These are phyloP conservation scores for Rhynchophorus ferrugineus DNA, from an alignment of 1,140 invertebrate species.

Conservation along the genomic window DNA sequence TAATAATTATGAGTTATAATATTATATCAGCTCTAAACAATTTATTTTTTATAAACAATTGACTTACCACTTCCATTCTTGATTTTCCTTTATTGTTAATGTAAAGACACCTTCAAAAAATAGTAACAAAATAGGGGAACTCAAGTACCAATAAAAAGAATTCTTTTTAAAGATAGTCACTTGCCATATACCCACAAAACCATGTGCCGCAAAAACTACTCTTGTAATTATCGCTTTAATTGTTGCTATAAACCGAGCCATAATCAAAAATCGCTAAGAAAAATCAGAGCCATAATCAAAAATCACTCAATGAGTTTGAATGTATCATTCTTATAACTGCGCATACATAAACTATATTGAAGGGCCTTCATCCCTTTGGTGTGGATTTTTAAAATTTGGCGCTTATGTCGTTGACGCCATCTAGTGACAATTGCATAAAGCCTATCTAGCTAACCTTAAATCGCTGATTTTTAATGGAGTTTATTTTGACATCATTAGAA, in stretches of 20 bases:
- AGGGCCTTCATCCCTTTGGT: background rate
- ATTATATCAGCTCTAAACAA: no score
- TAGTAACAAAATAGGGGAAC: constrained; percentile 63
- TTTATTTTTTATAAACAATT: constrained; percentile 5
- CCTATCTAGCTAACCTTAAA: background rate
- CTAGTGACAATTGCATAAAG: background rate
- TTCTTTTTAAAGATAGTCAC: constrained; percentile 66
- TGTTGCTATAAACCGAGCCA: constrained; percentile 67
- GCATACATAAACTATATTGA: background rate
- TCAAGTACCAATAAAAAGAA: constrained; percentile 67
- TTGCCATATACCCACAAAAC: constrained; percentile 74
- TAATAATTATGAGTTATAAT: no score
- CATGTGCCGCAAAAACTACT: constrained; percentile 70
- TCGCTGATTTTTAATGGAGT: no score
- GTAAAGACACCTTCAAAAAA: constrained; percentile 79
- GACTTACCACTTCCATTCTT: constrained; percentile 82
- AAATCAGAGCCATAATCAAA: no score
- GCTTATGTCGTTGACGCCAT: background rate
- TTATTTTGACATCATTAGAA: background rate
- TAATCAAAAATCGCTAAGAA: constrained; percentile 27
- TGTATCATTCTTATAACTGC: constrained; percentile 4
- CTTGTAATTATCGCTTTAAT: constrained; percentile 74
- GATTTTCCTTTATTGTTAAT: constrained; percentile 73
- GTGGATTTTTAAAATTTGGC: background rate
- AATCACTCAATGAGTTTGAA: constrained; percentile 2